Conservation (phyloP, 2,888 invertebrate genomes). For the Apotomis capreana region DNA sequence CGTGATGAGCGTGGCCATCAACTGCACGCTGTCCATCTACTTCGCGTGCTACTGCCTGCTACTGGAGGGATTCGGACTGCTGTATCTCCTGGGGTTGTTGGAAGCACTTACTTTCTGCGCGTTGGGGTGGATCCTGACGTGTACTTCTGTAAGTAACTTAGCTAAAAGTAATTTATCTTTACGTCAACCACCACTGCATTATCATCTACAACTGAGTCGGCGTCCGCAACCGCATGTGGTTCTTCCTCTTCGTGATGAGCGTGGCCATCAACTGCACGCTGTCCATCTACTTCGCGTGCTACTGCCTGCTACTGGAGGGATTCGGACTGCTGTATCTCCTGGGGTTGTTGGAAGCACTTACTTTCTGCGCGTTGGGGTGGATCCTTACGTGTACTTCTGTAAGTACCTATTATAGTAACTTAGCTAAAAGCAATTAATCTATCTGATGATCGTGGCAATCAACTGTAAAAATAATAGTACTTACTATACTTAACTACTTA, state of each 20-base stretch:
- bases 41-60: conserved; percentile 93
- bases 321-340: conserved; percentile 93
- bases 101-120: conserved; percentile 93
- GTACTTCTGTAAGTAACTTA: conserved; percentile 88
- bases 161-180: conserved; percentile 53
- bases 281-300: conserved; percentile 94
- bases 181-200: conserved; percentile 97
- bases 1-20: conserved; percentile 93
- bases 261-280: conserved; percentile 94
- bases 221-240: conserved; percentile 95
- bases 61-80: conserved; percentile 91
- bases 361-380: conserved; percentile 94
- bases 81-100: conserved; percentile 92
- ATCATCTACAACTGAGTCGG: conserved; percentile 98
- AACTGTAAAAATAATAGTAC: conserved; percentile 84
- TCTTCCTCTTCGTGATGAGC: conserved; percentile 94
- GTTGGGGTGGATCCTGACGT: conserved; percentile 93
- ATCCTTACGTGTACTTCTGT: conserved; percentile 94
- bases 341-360: conserved; percentile 91
- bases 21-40: conserved; percentile 94
- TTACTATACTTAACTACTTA: too few relatives aligned
- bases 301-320: conserved; percentile 92
- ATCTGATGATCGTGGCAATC: conserved; percentile 92
- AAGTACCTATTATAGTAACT: too few relatives aligned
- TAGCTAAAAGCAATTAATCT: background rate